Percentiles rank a stretch among this genome's conserved stretches.
These are phyloP conservation scores for Pseudomyrmex dendroicus DNA, from an alignment of 1,140 invertebrate species.

Conservation along the genomic window DNA sequence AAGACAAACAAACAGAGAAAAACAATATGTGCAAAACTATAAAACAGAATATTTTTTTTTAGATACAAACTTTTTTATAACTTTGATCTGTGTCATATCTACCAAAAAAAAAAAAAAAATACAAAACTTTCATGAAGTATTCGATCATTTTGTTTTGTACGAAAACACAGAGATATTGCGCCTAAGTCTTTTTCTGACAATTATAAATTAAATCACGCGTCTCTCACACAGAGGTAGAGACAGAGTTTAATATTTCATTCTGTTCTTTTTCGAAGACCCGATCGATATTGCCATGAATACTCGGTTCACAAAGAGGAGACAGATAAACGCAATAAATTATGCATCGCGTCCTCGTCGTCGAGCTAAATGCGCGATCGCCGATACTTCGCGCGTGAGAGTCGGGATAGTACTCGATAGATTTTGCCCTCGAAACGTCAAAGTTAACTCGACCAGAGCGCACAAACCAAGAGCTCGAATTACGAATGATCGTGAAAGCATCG, in stretches of 20 bases:
- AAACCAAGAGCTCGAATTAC: constrained; percentile 36
- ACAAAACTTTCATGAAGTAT: neutral
- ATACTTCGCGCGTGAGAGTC: constrained; percentile 10
- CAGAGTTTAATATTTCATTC: neutral
- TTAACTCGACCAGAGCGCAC: constrained; percentile 15
- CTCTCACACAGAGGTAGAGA: neutral
- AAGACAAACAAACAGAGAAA: neutral
- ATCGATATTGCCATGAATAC: constrained; percentile 16
- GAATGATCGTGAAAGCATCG: constrained; percentile 13
- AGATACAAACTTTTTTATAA: no score
- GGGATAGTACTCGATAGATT: constrained; percentile 14
- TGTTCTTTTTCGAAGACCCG: neutral
- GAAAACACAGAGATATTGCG: no score
- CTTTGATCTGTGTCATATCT: no score
- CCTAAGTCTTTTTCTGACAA: no score
- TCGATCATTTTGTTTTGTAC: neutral
- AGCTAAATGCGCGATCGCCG: constrained; percentile 12
- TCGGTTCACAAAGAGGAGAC: neutral
- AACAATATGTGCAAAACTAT: no score
- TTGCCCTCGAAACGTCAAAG: constrained; percentile 42
- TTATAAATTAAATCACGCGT: neutral
- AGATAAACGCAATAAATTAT: constrained; percentile 28
- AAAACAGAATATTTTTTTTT: no score
- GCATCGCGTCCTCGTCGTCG: neutral
- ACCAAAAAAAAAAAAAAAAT: no score